These are phyloP conservation scores for Leptopterna dolabrata DNA, from an alignment of 2,888 invertebrate species.

Conservation along the genomic window DNA sequence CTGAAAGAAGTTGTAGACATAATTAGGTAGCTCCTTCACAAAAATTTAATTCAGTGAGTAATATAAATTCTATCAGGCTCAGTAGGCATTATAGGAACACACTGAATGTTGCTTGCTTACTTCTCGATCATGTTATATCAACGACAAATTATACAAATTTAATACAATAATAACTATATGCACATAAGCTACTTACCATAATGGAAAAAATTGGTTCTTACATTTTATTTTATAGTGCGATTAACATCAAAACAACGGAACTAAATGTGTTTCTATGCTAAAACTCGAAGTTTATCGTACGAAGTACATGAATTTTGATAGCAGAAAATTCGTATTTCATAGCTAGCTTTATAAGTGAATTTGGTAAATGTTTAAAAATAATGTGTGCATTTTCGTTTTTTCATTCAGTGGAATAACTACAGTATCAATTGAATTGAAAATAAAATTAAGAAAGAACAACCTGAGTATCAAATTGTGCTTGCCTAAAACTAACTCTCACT, in stretches of 20 bases:
- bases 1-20: background rate
- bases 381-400: conserved; percentile 6
- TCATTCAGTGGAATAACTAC: conserved; percentile 40
- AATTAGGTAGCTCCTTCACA: conserved; percentile 18
- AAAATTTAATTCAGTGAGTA: conserved; percentile 48
- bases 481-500: conserved; percentile 50
- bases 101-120: conserved; percentile 48
- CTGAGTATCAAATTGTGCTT: conserved; percentile 53
- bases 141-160: conserved; percentile 43
- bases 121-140: background rate
- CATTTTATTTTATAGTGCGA: conserved; percentile 29
- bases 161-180: conserved; percentile 31
- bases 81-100: conserved; percentile 43
- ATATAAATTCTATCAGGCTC: conserved; percentile 39
- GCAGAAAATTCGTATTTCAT: background rate
- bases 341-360: background rate
- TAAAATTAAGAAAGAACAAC: conserved; percentile 36
- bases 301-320: background rate
- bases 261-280: conserved; percentile 10
- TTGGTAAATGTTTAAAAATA: conserved; percentile 12
- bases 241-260: conserved; percentile 1
- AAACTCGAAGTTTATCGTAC: background rate
- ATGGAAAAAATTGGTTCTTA: conserved; percentile 38
- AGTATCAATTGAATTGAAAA: conserved; percentile 18
- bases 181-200: conserved; percentile 34